A percentile compares a stretch with the other conserved stretches of the same genome.
These are phyloP conservation scores for Protonemura montana DNA, from an alignment of 2,888 invertebrate species.

Conservation along the genomic window DNA sequence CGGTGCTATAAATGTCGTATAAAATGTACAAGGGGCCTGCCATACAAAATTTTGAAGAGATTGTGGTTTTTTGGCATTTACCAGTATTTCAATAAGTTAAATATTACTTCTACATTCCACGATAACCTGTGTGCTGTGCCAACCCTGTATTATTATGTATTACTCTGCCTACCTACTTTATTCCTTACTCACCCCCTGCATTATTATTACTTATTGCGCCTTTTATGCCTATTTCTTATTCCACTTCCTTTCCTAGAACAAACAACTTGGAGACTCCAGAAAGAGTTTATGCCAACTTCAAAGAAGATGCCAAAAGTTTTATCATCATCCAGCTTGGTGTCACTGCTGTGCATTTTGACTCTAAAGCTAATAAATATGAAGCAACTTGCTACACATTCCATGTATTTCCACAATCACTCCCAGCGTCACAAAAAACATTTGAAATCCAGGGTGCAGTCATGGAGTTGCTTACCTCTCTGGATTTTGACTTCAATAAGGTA, in stretches of 20 bases:
- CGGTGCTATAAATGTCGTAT: too few species aligned
- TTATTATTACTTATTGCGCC: too few species aligned
- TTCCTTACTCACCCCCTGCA: too few species aligned
- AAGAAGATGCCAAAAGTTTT: background rate
- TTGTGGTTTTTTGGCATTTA: too few species aligned
- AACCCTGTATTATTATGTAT: too few species aligned
- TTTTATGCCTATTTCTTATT: background rate
- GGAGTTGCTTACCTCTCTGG: background rate
- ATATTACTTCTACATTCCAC: too few species aligned
- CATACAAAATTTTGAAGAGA: too few species aligned
- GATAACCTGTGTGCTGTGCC: too few species aligned
- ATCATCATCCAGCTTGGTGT: conserved; percentile 17
- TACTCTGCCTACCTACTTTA: too few species aligned
- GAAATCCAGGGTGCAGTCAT: background rate
- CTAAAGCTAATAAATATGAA: background rate
- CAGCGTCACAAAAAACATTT: background rate
- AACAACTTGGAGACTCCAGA: background rate
- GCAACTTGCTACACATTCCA: background rate
- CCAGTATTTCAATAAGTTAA: too few species aligned
- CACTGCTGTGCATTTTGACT: background rate
- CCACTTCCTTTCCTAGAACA: background rate
- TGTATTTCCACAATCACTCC: background rate
- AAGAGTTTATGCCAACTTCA: background rate
- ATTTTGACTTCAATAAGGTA: conserved; percentile 29
- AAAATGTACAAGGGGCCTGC: too few species aligned